A percentile compares a stretch with the other conserved stretches of the same genome.
phyloP scores from a whole-genome alignment of 2,888 invertebrate genomes.

The Heliconius hortense region DNA sequence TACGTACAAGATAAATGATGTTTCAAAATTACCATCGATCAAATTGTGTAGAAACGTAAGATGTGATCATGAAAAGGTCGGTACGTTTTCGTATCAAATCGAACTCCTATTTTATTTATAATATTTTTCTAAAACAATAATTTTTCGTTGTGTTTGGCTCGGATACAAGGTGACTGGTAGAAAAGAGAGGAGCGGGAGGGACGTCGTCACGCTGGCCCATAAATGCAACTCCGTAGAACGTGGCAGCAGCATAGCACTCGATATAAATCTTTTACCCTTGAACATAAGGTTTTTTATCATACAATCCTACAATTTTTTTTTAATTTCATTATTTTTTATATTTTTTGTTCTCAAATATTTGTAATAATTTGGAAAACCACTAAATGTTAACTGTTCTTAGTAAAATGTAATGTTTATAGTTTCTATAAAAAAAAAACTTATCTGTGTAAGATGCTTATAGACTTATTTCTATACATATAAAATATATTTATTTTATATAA shows the following conservation, averaged over 20 bases:
- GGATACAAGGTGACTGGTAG: not conserved
- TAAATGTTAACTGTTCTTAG: not conserved
- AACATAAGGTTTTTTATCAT: not conserved
- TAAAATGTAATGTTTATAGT: not conserved
- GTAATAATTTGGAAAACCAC: not conserved
- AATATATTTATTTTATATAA: not conserved
- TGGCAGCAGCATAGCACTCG: not conserved
- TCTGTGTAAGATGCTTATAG: too few species aligned
- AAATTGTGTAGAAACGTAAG: not conserved
- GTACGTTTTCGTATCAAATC: not conserved
- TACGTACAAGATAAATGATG: conserved; percentile 5
- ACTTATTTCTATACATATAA: too few species aligned
- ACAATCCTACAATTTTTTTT: not conserved
- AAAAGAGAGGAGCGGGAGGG: not conserved
- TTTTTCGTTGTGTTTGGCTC: not conserved
- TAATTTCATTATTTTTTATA: not conserved
- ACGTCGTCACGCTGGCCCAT: not conserved
- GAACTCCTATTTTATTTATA: not conserved
- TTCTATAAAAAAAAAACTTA: not conserved
- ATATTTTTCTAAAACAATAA: not conserved
- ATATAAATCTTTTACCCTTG: not conserved
- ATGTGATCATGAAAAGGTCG: not conserved
- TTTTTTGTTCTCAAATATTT: not conserved
- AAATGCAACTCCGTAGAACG: not conserved
- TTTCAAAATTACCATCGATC: conserved; percentile 7